These are phyloP conservation scores for Lutraria rhynchaena DNA, from an alignment of 1,140 invertebrate species.

Conservation along the genomic window DNA sequence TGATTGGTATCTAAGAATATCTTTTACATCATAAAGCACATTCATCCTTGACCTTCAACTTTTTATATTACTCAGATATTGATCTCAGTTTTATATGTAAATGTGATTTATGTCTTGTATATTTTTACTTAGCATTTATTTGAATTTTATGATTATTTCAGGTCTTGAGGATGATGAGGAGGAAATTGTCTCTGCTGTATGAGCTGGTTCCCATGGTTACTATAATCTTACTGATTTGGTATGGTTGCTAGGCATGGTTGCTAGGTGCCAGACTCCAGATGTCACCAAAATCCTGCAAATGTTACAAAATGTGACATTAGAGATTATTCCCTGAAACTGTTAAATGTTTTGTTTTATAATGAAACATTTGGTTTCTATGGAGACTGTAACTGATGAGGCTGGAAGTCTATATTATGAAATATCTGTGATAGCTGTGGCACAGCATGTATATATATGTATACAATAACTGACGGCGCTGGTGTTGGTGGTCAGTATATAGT, in stretches of 20 bases:
- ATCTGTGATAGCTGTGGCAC: slow-evolving; percentile 53
- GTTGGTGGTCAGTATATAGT: not conserved
- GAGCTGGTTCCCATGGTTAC: slow-evolving; percentile 12
- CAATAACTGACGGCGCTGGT: not conserved
- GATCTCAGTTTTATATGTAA: too few species aligned
- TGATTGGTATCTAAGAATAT: too few species aligned
- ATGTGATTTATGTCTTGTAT: too few species aligned
- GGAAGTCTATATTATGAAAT: not conserved
- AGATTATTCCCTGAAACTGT: too few species aligned
- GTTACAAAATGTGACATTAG: not conserved
- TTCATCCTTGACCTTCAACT: too few species aligned
- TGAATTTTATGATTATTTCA: slow-evolving; percentile 14
- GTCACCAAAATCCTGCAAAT: too few species aligned
- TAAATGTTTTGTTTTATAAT: too few species aligned
- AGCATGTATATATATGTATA: slow-evolving; percentile 31
- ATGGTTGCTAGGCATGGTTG: not conserved
- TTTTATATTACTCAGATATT: too few species aligned
- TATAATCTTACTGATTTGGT: not conserved
- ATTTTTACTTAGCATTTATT: too few species aligned
- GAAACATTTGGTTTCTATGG: slow-evolving; percentile 24
- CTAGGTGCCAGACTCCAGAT: not conserved
- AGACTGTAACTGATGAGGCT: not conserved
- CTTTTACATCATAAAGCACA: too few species aligned
- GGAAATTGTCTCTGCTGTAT: slow-evolving; percentile 46
- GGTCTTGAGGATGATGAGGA: slow-evolving; percentile 39